Base-by-base conservation (phyloP, 2,797 vertebrate genomes). In the Odontamblyopus rebecca region DNA sequence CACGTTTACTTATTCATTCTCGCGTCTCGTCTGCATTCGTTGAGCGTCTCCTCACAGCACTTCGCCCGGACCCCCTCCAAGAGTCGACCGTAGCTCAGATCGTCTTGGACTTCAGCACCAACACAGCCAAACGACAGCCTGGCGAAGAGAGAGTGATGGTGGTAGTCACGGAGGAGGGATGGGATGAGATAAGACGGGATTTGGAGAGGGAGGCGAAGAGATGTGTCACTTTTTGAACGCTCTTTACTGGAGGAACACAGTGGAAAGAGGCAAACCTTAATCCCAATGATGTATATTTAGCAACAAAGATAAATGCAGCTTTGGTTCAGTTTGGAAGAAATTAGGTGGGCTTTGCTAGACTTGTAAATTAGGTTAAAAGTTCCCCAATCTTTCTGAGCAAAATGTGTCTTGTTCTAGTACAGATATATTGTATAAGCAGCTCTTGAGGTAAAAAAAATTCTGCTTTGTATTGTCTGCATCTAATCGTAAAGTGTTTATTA, bases 131-230 rank as follows among this genome's bases (percentile, higher is more conserved):
- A 77, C 86, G 66, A 86, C 75, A 83, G 84, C 27, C 12, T 13
- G 69, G 44, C 44, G 5, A 54, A 70, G 32, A 71, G 67, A 69
- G 67, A 69, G 67, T 27, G 30, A 44, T 61, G 54, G 50, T n/a
- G 29, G 57, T 18, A n/a, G 70, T 50, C 26, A 70, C 41, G 19
- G 67, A 35, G 88, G 87, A 82, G 82, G 82, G 81, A 83, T 78
- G 67, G 85, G 71, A 80, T 71, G 82, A 86, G 88, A 89, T 87
- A 89, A 90, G 81, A 84, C 71, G 56, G 88, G 88, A 89, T 89
- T 90, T 85, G 78, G 75, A 76, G 79, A 67, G 54, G 61, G 72
- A 71, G 67, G 68, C 69, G 29, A 50, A 74, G 59, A 79, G 81
- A 86, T 68, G 64, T 86, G 88, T 82, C 83, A 85, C 82, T 86